Evolutionary conservation across 2,888 invertebrate genomes (phyloP).

Genomic region (Drosophila mettleri): DNA sequence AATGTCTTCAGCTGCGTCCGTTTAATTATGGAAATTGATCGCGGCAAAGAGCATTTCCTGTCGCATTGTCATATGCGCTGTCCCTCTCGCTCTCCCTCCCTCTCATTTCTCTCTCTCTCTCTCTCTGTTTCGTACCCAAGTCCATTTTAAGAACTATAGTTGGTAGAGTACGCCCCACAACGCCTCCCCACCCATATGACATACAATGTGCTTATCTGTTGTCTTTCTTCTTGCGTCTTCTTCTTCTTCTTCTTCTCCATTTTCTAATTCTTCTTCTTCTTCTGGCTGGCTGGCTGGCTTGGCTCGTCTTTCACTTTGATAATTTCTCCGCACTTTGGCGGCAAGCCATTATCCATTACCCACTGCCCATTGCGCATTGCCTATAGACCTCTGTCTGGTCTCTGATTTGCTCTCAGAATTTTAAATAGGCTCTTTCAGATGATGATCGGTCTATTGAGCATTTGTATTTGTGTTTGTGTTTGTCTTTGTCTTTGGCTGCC

Average conservation of each 20-base stretch:
- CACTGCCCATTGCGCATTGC: constrained; percentile 37
- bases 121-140: constrained; percentile 37
- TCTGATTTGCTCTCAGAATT: constrained; percentile 72
- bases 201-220: constrained; percentile 52
- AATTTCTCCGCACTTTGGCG: constrained; percentile 76
- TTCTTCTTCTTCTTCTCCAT: not conserved
- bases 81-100: not conserved
- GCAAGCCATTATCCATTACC: constrained; percentile 54
- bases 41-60: constrained; percentile 81
- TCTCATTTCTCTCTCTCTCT: not conserved
- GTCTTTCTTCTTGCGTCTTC: constrained; percentile 49
- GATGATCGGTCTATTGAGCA: constrained; percentile 44
- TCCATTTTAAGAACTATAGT: constrained; percentile 49
- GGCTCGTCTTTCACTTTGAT: constrained; percentile 74
- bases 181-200: constrained; percentile 30
- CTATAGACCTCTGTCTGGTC: constrained; percentile 39
- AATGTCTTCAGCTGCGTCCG: constrained; percentile 67
- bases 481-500: constrained; percentile 37
- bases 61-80: constrained; percentile 47
- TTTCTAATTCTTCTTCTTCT: constrained; percentile 19
- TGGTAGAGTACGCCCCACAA: constrained; percentile 19
- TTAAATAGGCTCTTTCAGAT: constrained; percentile 66
- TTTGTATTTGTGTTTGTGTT: not conserved
- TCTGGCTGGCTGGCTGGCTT: not conserved
- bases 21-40: constrained; percentile 83